Percentiles rank a stretch among this genome's conserved stretches.
Conservation (phyloP, 2,113 vertebrate species). For the Nansenia antarctica region DNA sequence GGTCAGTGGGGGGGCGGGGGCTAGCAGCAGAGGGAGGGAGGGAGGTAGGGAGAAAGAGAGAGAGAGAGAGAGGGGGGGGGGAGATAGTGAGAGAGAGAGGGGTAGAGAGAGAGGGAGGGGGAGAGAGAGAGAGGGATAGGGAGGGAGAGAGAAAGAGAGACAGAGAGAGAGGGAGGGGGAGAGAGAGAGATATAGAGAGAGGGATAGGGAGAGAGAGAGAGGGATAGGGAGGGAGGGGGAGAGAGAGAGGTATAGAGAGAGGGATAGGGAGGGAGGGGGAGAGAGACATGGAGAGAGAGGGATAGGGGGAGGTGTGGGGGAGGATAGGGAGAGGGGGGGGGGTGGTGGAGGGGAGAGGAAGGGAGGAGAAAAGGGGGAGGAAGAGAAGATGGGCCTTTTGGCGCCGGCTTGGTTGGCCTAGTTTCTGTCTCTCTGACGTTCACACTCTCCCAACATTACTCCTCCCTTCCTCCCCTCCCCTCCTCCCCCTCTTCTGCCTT, state of each 20-base stretch:
- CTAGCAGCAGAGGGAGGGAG: too few species aligned
- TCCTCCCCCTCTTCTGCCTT: neutral
- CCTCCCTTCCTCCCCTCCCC: neutral
- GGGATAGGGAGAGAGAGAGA: neutral
- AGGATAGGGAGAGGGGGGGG: neutral
- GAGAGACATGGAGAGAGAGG: conserved; percentile 2
- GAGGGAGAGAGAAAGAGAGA: neutral
- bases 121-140: neutral
- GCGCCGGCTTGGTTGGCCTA: neutral
- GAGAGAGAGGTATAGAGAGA: neutral
- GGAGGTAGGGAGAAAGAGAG: neutral
- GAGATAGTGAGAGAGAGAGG: neutral
- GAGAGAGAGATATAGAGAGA: conserved; percentile 2
- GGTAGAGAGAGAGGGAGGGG: neutral
- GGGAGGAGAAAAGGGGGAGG: neutral
- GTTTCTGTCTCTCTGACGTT: neutral
- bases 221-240: neutral
- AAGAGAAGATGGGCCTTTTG: neutral
- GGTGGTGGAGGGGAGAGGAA: neutral
- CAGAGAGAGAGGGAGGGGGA: neutral
- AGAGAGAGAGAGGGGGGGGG: neutral
- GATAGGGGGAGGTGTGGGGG: conserved; percentile 16
- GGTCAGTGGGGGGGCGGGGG: too few species aligned
- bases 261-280: conserved; percentile 3
- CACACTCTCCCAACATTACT: neutral